Evolutionary conservation across 2,888 invertebrate species (phyloP).

Genomic region (Drosophila meridiana): DNA sequence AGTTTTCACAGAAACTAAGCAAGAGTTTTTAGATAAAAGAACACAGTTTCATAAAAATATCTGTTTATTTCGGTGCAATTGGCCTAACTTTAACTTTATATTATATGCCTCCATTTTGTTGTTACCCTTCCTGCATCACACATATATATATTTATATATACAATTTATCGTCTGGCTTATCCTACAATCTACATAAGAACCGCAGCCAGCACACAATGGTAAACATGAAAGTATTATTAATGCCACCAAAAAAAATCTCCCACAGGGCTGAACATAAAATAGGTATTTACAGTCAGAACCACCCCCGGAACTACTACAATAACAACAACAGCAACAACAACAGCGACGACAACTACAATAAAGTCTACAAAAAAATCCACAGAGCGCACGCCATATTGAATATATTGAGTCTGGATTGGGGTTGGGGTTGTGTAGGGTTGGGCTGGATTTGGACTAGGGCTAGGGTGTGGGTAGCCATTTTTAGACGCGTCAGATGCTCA

Average conservation of each 20-base stretch:
- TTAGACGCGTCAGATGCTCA: slow-evolving; percentile 59
- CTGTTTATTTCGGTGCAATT: neutral
- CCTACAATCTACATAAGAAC: slow-evolving; percentile 64
- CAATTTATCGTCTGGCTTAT: slow-evolving; percentile 44
- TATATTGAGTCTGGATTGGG: slow-evolving; percentile 37
- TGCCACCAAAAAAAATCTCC: slow-evolving; percentile 64
- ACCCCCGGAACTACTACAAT: slow-evolving; percentile 43
- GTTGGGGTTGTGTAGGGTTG: slow-evolving; percentile 24
- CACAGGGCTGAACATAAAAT: slow-evolving; percentile 75
- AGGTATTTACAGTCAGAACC: slow-evolving; percentile 63
- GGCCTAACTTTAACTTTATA: neutral
- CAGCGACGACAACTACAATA: slow-evolving; percentile 28
- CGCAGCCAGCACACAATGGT: slow-evolving; percentile 50
- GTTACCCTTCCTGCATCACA: slow-evolving; percentile 28
- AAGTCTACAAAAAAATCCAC: slow-evolving; percentile 45
- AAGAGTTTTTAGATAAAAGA: neutral
- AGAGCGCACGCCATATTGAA: slow-evolving; percentile 66
- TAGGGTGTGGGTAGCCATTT: slow-evolving; percentile 68
- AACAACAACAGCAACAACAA: slow-evolving; percentile 22
- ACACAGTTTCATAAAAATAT: neutral
- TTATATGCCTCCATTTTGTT: slow-evolving; percentile 41
- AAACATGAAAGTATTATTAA: slow-evolving; percentile 70
- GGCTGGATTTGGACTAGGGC: slow-evolving; percentile 16
- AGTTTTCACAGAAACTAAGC: neutral
- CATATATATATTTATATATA: slow-evolving; percentile 18